phyloP scores from a whole-genome alignment of 1,140 invertebrate genomes.

The Camponotus vicinus region DNA sequence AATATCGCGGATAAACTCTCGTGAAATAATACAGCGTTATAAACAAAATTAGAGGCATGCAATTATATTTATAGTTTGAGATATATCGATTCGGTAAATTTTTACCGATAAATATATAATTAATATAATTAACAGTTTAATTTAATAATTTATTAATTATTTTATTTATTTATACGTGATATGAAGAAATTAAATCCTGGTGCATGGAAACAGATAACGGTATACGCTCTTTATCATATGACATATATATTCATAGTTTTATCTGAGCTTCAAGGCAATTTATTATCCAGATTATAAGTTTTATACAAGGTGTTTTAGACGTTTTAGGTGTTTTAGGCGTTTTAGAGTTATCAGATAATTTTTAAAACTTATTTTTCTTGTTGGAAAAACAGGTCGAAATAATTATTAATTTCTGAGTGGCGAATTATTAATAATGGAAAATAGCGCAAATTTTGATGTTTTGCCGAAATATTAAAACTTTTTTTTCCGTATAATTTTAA shows the following conservation, averaged over 20 bases:
- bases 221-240: slow-evolving; percentile 63
- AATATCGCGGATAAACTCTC: neutral
- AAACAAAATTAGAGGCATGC: no score
- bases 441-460: no score
- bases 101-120: slow-evolving; percentile 11
- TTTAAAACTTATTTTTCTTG: neutral
- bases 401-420: neutral
- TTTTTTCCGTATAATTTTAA: neutral
- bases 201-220: slow-evolving; percentile 37
- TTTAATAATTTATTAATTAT: slow-evolving; percentile 54
- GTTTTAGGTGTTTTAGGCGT: no score
- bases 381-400: no score
- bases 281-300: slow-evolving; percentile 34
- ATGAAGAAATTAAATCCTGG: slow-evolving; percentile 51
- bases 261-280: slow-evolving; percentile 54
- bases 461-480: neutral
- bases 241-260: slow-evolving; percentile 65
- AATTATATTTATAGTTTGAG: neutral
- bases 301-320: neutral
- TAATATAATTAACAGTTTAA: neutral
- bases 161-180: slow-evolving; percentile 46
- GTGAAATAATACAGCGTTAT: neutral
- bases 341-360: neutral
- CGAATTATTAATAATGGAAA: neutral
- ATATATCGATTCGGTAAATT: neutral